These are phyloP conservation scores for Yponomeuta plumbellus DNA, from an alignment of 2,888 invertebrate genomes.

Conservation along the genomic window DNA sequence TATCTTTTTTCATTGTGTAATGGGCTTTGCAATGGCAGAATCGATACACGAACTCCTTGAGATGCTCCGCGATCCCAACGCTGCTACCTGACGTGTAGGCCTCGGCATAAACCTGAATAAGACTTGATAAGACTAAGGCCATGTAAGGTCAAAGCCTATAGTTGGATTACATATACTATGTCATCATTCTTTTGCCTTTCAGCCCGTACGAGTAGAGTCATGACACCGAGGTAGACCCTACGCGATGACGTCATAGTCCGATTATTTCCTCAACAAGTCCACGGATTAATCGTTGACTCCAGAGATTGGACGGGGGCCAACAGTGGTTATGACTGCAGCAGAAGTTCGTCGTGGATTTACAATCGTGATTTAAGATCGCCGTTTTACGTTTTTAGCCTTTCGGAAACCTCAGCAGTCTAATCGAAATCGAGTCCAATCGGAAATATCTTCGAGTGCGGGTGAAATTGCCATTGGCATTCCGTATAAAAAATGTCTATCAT, in stretches of 20 bases:
- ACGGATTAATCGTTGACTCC: not conserved
- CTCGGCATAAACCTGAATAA: too few relatives aligned
- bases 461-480: too few relatives aligned
- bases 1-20: too few relatives aligned
- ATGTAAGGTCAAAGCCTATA: too few relatives aligned
- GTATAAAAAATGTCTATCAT: too few relatives aligned
- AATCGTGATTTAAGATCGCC: constrained; percentile 4
- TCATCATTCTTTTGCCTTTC: not conserved
- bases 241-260: constrained; percentile 6
- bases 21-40: too few relatives aligned
- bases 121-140: too few relatives aligned
- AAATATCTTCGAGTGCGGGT: not conserved
- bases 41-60: too few relatives aligned
- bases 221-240: not conserved
- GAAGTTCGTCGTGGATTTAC: not conserved
- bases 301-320: constrained; percentile 4
- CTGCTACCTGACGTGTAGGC: too few relatives aligned
- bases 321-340: constrained; percentile 11
- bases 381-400: not conserved
- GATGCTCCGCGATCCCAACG: too few relatives aligned
- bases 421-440: not conserved
- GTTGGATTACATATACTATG: not conserved
- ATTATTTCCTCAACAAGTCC: constrained; percentile 3
- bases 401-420: not conserved
- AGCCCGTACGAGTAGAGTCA: not conserved